Conservation (phyloP, 2,113 vertebrate species). For the Tonatia bakeri region DNA sequence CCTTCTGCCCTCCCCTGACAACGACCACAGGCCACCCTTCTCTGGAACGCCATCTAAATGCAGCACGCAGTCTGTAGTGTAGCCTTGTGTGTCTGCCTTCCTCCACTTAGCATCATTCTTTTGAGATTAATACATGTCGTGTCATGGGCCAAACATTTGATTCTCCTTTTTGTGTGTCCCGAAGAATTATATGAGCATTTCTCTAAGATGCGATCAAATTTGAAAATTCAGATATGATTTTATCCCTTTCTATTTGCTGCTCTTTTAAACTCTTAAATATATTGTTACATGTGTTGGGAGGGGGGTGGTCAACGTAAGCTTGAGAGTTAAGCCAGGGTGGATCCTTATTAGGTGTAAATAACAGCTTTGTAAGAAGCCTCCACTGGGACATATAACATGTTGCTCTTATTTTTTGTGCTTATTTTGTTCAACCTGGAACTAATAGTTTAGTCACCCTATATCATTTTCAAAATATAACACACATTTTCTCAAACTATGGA, state of each 20-base stretch:
- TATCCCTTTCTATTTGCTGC: background rate
- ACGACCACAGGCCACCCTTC: background rate
- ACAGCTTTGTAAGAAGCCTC: background rate
- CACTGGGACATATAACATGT: background rate
- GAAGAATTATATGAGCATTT: background rate
- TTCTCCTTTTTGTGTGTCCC: background rate
- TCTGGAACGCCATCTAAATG: too few relatives aligned
- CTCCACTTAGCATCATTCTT: background rate
- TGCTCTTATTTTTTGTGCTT: background rate
- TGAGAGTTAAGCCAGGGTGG: background rate
- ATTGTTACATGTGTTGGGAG: background rate
- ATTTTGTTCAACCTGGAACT: background rate
- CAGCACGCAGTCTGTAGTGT: accelerated
- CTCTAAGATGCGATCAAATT: background rate
- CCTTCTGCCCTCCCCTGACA: too few relatives aligned
- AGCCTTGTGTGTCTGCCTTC: background rate
- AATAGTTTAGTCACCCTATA: background rate
- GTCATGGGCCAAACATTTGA: background rate
- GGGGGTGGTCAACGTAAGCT: too few relatives aligned
- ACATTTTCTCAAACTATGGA: background rate
- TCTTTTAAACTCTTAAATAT: background rate
- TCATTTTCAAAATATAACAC: background rate
- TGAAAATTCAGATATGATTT: background rate
- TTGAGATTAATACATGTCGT: background rate
- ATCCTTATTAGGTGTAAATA: background rate